Evolutionary conservation across 2,797 vertebrate species (phyloP), one percentile per base, ranked within the genome.

Genomic region (Crypturellus tataupa): DNA sequence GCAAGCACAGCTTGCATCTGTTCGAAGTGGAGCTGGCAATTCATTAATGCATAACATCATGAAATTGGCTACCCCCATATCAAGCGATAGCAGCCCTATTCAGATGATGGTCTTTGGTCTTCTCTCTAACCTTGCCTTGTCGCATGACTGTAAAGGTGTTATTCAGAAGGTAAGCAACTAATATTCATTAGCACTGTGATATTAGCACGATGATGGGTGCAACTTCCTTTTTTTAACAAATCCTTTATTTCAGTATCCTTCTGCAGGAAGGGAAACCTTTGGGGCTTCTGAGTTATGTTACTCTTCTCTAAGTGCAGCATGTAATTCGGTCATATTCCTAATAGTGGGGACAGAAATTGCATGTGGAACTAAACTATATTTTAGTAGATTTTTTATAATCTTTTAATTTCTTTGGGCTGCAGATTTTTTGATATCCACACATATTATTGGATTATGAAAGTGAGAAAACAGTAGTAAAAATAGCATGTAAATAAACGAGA

Each of bases 81-180:
- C 98, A 51, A 93, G 97, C 1, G 98, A 99, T 93, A 98, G 97
- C 96, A 95, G 96, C 86, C 59, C 93, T 12, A 71, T 98, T 83
- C 99, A 99, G 97, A 98, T 97, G 46, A 97, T 98, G 19, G 97
- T 98, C 39, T 99, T 99, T 94, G 97, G 97, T 95, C 98, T 99
- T 59, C 97, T 99, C 78, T 97, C 99, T 47, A 99, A 99, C 94
- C 97, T 99, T 53, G 98, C 98, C 59, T 92, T 98, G 72, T 99
- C 98, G 77, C 99, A 98, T 40, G 99, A 99, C 96, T 99, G 99
- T 92, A 98, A 97, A 97, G 98, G 98, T 56, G 37, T 99, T 77
- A 97, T 99, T 97, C 99, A 99, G 72, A 99, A 99, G 98, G 99
- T 99, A 97, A 94, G 93, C 44, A 67, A 62, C 60, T 29, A 27